Base-by-base conservation (phyloP, 2,888 invertebrate species). In the Drosophila paucipuncta region DNA sequence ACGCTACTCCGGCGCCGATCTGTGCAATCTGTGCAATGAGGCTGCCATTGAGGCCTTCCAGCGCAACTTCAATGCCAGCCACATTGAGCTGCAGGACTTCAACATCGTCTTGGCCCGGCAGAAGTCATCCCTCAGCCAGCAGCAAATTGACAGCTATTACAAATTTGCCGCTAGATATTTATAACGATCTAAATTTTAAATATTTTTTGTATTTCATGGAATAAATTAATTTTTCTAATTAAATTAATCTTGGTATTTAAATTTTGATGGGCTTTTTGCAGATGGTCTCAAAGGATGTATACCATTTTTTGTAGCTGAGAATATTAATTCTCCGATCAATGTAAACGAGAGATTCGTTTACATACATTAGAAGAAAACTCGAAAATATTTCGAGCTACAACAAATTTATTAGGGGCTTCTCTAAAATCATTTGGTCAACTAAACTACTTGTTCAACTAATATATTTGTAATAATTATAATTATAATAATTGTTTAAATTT, bases 1-100 rank as follows among this genome's bases (percentile, higher is more conserved):
- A 22, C 94, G 85, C 64, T 95, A 92, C 86, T 95, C 95, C 25
- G 95, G 95, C n/a, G 95, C 95, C 22, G 95, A 96, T 92, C 91
- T 95, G 30, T 94, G 94, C 80, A 95, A 94, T 91, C 91, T 95
- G 9, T 95, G 95, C 82, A 94, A 94, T 83, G 95, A 95, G 93
- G 96, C 96, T 3, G 96, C 95, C 31, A 88, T 96, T 69, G 87
- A 92, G 77, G 95, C 96, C 2, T 93, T 96, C 76, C 94, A 94
- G 52, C 94, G 94, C 50, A 92, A 94, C 78, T 93, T 93, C 73
- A 76, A 92, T 55, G 91, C 87, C 2, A 68, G 82, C 5, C 58
- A 80, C 47, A 92, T 95, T 10, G 83, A 80, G 49, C 79, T 88
- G 59, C 76, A 86, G 18, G 93, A 94, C 87, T 94, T 94, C 80